Evolutionary conservation across 2,797 vertebrate genomes (phyloP).

Genomic region (Paramormyrops hopkinsi): DNA sequence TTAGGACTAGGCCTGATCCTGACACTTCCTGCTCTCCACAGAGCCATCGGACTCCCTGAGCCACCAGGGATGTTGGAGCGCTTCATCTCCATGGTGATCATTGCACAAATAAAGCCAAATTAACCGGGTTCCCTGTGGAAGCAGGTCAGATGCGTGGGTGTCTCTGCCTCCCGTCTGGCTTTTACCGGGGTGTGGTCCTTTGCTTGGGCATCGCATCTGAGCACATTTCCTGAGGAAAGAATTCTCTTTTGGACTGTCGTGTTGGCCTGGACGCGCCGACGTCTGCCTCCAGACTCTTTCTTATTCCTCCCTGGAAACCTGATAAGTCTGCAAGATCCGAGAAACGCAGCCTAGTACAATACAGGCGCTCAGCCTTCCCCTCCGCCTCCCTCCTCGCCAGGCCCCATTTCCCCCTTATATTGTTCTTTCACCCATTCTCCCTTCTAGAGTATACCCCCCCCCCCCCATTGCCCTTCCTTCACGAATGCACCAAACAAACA

Average conservation of each 20-base stretch:
- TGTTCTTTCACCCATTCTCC: neutral
- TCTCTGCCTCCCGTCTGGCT: slow-evolving; percentile 25
- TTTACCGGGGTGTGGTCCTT: slow-evolving; percentile 31
- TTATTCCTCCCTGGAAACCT: slow-evolving; percentile 43
- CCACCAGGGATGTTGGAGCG: slow-evolving; percentile 11
- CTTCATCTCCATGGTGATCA: slow-evolving; percentile 28
- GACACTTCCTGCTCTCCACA: neutral
- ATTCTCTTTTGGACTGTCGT: slow-evolving; percentile 40
- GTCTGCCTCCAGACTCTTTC: slow-evolving; percentile 44
- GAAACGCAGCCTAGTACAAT: slow-evolving; percentile 40
- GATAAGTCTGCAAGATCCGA: slow-evolving; percentile 42
- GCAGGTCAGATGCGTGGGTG: slow-evolving; percentile 24
- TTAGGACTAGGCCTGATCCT: neutral
- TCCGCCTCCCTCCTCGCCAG: neutral
- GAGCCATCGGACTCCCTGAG: neutral
- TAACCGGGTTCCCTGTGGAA: slow-evolving; percentile 23
- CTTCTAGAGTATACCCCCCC: neutral
- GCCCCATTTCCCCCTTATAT: neutral
- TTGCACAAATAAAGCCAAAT: slow-evolving; percentile 24
- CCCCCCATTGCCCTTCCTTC: neutral
- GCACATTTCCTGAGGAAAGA: slow-evolving; percentile 42
- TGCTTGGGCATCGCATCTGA: slow-evolving; percentile 35
- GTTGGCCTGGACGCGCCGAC: slow-evolving; percentile 40
- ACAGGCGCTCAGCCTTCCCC: slow-evolving; percentile 8
- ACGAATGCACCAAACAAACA: slow-evolving; percentile 36